A percentile compares a stretch with the other conserved stretches of the same genome.
These are phyloP conservation scores for Philypnodon macrostomus DNA, from an alignment of 2,797 vertebrate genomes.

Conservation along the genomic window DNA sequence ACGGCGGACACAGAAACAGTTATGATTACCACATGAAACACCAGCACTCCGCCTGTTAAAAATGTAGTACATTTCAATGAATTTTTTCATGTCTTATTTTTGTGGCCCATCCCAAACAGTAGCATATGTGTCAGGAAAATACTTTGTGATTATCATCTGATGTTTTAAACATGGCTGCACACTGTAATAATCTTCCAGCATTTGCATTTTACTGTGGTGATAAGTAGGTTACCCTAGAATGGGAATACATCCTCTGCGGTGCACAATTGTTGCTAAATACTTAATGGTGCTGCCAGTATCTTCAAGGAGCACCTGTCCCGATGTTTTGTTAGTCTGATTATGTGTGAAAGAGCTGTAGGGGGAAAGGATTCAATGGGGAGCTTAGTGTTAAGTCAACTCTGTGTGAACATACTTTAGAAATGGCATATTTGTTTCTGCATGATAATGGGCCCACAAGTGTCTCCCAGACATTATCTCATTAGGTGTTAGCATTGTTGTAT, in stretches of 20 bases:
- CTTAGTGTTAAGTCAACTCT: conserved; percentile 63
- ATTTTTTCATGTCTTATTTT: not conserved
- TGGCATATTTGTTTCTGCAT: conserved; percentile 50
- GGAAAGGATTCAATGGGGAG: conserved; percentile 58
- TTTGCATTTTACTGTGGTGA: conserved; percentile 64
- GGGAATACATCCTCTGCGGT: conserved; percentile 64
- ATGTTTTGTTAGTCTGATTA: conserved; percentile 76
- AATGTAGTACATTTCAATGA: conserved; percentile 13
- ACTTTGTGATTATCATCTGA: conserved; percentile 48
- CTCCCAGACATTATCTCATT: conserved; percentile 54
- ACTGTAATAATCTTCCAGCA: conserved; percentile 61
- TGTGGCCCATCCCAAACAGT: conserved; percentile 16
- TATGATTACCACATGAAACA: conserved; percentile 33
- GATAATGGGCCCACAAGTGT: conserved; percentile 35
- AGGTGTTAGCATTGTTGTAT: conserved; percentile 12
- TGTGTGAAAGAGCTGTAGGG: conserved; percentile 69
- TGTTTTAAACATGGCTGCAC: conserved; percentile 62
- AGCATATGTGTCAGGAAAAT: conserved; percentile 27
- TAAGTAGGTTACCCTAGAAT: conserved; percentile 72
- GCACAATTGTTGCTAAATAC: conserved; percentile 73
- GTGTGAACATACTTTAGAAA: conserved; percentile 58
- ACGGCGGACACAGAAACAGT: conserved; percentile 7
- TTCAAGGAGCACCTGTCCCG: conserved; percentile 72
- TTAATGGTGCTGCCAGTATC: conserved; percentile 74
- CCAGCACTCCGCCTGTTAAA: conserved; percentile 10